phyloP scores from a whole-genome alignment of 2,888 invertebrate genomes.

The Buathra laborator region DNA sequence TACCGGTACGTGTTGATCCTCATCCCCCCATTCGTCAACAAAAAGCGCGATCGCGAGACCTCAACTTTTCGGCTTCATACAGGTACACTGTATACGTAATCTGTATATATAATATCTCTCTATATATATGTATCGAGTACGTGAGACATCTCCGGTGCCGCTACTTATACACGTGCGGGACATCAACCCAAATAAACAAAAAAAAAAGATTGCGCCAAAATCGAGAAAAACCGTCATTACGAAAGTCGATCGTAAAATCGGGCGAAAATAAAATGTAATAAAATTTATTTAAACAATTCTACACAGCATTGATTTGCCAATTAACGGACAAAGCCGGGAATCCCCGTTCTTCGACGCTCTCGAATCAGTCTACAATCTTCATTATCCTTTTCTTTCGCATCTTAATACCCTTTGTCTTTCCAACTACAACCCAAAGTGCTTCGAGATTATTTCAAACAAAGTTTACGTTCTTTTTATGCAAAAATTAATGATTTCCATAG shows the following conservation, averaged over 20 bases:
- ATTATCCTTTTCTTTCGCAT: too few species aligned
- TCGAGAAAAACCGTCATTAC: too few species aligned
- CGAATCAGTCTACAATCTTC: too few species aligned
- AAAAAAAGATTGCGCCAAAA: too few species aligned
- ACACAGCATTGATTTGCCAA: too few species aligned
- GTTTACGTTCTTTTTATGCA: background rate
- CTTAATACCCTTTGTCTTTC: background rate
- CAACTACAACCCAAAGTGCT: background rate
- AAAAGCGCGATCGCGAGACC: slow-evolving; percentile 73
- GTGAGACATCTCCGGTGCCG: slow-evolving; percentile 41
- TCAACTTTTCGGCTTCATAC: slow-evolving; percentile 10
- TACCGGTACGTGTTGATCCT: slow-evolving; percentile 83
- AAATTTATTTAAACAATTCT: too few species aligned
- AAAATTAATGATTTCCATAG: background rate
- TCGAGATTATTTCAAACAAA: background rate
- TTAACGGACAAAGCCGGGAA: too few species aligned
- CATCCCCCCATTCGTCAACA: slow-evolving; percentile 79
- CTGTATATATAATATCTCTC: background rate
- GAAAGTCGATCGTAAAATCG: too few species aligned
- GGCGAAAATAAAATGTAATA: too few species aligned
- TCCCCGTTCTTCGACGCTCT: too few species aligned
- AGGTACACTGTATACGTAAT: background rate
- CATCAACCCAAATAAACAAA: too few species aligned
- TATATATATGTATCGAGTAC: background rate
- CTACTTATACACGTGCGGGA: background rate